Percentiles rank a stretch among this genome's conserved stretches.
Conservation (phyloP, 1,140 invertebrate genomes). For the Oryctes rhinoceros region DNA sequence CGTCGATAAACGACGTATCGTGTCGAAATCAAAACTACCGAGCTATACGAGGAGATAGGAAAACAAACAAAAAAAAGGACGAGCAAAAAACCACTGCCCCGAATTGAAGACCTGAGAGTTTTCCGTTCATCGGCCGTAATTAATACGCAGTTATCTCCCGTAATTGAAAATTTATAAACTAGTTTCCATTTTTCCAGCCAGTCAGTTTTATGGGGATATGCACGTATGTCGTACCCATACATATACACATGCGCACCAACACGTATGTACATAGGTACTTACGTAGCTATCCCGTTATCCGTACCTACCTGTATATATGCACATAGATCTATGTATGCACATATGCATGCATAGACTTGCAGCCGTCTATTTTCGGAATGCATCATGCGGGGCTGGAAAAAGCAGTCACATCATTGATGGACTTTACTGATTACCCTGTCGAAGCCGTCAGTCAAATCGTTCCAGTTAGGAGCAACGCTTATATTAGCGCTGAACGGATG, state of each 20-base stretch:
- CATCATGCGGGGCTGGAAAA: not conserved
- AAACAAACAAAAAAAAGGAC: not conserved
- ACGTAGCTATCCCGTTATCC: too few relatives aligned
- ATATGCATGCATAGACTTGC: too few relatives aligned
- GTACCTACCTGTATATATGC: too few relatives aligned
- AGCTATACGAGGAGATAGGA: not conserved
- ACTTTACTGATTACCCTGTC: not conserved
- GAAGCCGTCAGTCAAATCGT: not conserved
- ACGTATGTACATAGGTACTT: too few relatives aligned
- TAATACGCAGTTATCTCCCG: not conserved
- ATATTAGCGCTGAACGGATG: too few relatives aligned
- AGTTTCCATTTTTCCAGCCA: conserved; percentile 7
- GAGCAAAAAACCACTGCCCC: not conserved
- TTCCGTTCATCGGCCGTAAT: conserved; percentile 3
- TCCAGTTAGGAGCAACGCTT: too few relatives aligned
- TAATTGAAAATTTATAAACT: conserved; percentile 23
- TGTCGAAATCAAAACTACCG: too few relatives aligned
- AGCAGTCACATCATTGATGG: conserved; percentile 1
- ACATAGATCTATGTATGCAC: too few relatives aligned
- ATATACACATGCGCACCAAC: too few relatives aligned
- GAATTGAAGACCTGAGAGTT: not conserved
- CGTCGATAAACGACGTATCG: too few relatives aligned
- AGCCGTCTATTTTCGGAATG: not conserved
- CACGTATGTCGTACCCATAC: not conserved
- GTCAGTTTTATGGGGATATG: not conserved